Percentiles rank a stretch among this genome's conserved stretches.
phyloP scores from a whole-genome alignment of 2,113 vertebrate species.

The Sturnira hondurensis region DNA sequence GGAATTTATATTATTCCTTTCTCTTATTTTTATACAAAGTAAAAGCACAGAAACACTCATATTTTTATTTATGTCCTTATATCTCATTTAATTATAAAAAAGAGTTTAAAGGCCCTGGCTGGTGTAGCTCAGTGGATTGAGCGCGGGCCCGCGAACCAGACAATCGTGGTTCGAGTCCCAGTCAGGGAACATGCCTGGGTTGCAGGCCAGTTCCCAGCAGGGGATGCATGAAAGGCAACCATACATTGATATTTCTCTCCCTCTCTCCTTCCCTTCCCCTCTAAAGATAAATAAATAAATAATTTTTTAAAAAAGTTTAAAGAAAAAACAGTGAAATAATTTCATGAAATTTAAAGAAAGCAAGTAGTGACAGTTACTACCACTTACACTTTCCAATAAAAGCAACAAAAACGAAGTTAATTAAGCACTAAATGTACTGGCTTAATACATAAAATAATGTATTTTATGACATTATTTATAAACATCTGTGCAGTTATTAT shows the following conservation, averaged over 20 bases:
- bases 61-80: neutral
- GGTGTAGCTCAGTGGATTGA: too few species aligned
- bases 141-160: too few species aligned
- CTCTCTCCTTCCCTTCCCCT: too few species aligned
- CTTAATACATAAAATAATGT: too few species aligned
- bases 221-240: too few species aligned
- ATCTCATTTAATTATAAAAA: neutral
- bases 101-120: too few species aligned
- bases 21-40: slow-evolving; percentile 9
- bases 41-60: neutral
- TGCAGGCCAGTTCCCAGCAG: too few species aligned
- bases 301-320: slow-evolving; percentile 22
- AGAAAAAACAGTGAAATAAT: slow-evolving; percentile 7
- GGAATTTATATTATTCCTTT: neutral
- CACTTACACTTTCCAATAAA: neutral
- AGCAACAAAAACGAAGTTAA: neutral
- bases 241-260: too few species aligned
- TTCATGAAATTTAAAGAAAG: slow-evolving; percentile 12
- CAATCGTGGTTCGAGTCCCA: too few species aligned
- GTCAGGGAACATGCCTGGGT: too few species aligned
- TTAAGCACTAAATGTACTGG: neutral
- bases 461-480: neutral
- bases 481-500: neutral
- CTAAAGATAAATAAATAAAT: too few species aligned
- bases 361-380: neutral